Percentiles rank a stretch among this genome's conserved stretches.
These are phyloP conservation scores for Chaetophractus vellerosus DNA, from an alignment of 2,797 vertebrate genomes.

Conservation along the genomic window DNA sequence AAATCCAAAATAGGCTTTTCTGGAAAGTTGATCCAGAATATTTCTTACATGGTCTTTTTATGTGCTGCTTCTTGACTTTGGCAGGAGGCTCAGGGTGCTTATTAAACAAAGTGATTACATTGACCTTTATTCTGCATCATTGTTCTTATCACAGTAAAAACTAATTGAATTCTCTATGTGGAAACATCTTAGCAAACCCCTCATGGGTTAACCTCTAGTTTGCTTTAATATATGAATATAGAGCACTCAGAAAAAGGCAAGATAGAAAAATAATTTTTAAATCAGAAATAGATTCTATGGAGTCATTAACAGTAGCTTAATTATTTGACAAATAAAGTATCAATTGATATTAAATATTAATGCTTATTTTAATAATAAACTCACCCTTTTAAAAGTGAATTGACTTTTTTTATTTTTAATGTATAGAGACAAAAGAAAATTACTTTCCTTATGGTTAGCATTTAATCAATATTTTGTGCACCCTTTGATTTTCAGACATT, in stretches of 20 bases:
- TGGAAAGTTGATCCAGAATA: not conserved
- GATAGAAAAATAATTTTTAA: not conserved
- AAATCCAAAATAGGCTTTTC: constrained; percentile 44
- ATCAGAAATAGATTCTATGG: not conserved
- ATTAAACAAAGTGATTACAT: not conserved
- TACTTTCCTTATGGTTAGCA: not conserved
- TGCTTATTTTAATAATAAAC: not conserved
- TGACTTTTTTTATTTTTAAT: not conserved
- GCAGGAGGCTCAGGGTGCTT: not conserved
- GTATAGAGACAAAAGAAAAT: not conserved
- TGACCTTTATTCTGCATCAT: not conserved
- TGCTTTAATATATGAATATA: not conserved
- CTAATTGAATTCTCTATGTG: constrained; percentile 29
- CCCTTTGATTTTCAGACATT: not conserved
- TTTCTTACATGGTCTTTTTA: not conserved
- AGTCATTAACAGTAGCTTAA: not conserved
- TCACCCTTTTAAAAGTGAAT: not conserved
- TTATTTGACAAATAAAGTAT: not conserved
- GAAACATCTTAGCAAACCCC: not conserved
- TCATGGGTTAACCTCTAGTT: not conserved
- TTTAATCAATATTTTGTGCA: not conserved
- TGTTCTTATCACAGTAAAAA: not conserved
- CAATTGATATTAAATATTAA: not conserved
- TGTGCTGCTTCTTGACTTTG: not conserved
- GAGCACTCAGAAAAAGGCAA: not conserved